Percentiles rank a stretch among this genome's conserved stretches.
These are phyloP conservation scores for Carabus problematicus DNA, from an alignment of 2,888 invertebrate species.

Conservation along the genomic window DNA sequence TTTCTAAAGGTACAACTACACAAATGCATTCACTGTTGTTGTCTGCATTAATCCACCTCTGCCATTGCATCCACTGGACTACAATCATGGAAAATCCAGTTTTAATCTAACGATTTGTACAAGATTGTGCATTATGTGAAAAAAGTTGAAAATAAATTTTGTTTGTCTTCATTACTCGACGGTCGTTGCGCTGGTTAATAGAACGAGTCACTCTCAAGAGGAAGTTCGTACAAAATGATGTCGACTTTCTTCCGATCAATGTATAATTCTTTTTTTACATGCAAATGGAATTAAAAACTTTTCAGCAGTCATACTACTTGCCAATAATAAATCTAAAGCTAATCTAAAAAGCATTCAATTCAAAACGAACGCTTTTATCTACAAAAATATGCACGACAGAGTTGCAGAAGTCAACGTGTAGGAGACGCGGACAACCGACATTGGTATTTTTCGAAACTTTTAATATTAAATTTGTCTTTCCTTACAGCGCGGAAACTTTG, in stretches of 20 bases:
- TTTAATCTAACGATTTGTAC: too few species aligned
- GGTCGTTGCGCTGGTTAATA: not conserved
- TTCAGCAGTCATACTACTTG: conserved; percentile 25
- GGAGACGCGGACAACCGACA: not conserved
- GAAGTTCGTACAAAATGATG: conserved; percentile 29
- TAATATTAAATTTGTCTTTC: conserved; percentile 39
- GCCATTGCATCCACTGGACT: too few species aligned
- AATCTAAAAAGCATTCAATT: conserved; percentile 31
- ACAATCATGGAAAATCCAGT: too few species aligned
- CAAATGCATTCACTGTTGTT: too few species aligned
- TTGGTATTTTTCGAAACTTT: conserved; percentile 29
- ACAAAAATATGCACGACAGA: conserved; percentile 13
- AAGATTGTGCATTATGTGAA: not conserved
- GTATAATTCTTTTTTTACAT: not conserved
- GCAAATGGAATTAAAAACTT: conserved; percentile 33
- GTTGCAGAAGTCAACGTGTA: not conserved
- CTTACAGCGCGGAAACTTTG: conserved; percentile 3
- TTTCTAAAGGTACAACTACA: too few species aligned
- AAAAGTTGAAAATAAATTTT: conserved; percentile 24
- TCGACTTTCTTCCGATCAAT: not conserved
- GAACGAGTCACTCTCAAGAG: too few species aligned
- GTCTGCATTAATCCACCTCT: too few species aligned
- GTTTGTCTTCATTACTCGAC: conserved; percentile 15
- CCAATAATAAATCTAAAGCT: conserved; percentile 40
- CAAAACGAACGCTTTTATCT: conserved; percentile 28